Conservation (phyloP, 2,888 invertebrate genomes). For the Bellardia bayeri region DNA sequence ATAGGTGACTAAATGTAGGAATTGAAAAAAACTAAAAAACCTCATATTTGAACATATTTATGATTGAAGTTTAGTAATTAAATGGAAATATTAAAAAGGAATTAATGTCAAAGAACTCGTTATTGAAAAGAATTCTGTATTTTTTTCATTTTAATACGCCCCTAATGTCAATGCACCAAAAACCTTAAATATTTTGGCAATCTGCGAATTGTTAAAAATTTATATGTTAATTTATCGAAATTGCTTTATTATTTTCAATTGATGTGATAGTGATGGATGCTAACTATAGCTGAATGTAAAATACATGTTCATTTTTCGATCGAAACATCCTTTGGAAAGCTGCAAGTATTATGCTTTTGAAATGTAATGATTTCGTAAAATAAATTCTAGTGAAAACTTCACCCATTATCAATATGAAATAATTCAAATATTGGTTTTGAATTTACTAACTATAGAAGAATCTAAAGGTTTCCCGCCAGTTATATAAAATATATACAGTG, state of each 20-base stretch:
- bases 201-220: no score
- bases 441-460: conserved; percentile 27
- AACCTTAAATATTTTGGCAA: no score
- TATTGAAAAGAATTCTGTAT: no score
- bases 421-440: conserved; percentile 69
- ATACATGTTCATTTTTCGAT: not conserved
- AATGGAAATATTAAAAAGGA: not conserved
- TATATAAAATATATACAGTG: no score
- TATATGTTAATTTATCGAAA: no score
- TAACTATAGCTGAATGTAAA: no score
- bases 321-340: conserved; percentile 70
- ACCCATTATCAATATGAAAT: conserved; percentile 60
- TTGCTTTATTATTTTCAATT: no score
- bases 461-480: not conserved
- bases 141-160: no score
- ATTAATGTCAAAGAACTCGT: not conserved
- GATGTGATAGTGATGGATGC: no score
- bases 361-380: conserved; percentile 70
- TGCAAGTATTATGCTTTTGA: conserved; percentile 57
- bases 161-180: no score
- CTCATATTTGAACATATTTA: not conserved
- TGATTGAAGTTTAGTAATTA: not conserved
- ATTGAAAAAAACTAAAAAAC: not conserved
- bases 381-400: conserved; percentile 54
- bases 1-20: not conserved